These are phyloP conservation scores for Mionectes macconnelli DNA, from an alignment of 2,113 vertebrate genomes.

Conservation along the genomic window DNA sequence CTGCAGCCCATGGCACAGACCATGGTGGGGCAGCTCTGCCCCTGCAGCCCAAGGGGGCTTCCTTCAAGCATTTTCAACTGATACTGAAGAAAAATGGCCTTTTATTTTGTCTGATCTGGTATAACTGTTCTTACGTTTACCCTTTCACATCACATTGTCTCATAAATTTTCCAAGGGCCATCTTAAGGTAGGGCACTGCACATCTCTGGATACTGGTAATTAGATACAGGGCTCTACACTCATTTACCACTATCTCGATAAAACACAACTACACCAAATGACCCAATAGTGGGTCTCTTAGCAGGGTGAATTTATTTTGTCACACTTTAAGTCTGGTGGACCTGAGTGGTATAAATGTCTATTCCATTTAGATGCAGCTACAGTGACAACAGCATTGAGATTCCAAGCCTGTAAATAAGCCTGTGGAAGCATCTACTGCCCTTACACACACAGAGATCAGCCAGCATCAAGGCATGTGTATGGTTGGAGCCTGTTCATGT, in stretches of 20 bases:
- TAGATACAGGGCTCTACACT: background rate
- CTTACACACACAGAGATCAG: background rate
- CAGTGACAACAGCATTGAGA: background rate
- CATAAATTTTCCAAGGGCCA: background rate
- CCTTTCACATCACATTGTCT: background rate
- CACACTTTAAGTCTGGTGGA: background rate
- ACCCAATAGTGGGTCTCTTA: background rate
- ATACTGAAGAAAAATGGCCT: background rate
- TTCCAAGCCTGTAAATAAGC: background rate
- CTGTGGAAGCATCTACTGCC: background rate
- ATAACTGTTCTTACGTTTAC: background rate
- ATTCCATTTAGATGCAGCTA: background rate
- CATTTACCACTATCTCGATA: background rate
- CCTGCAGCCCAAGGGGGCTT: background rate
- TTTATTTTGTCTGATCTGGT: background rate
- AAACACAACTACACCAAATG: background rate
- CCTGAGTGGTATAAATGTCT: background rate
- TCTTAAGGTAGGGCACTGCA: background rate
- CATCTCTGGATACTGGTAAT: background rate
- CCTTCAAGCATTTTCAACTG: background rate
- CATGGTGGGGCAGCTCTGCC: no score
- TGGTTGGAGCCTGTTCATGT: background rate
- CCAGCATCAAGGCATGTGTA: background rate
- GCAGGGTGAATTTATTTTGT: background rate
- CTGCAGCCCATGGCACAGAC: no score